Base-by-base conservation (phyloP, 2,888 invertebrate genomes). In the Drosophila barbarae region DNA sequence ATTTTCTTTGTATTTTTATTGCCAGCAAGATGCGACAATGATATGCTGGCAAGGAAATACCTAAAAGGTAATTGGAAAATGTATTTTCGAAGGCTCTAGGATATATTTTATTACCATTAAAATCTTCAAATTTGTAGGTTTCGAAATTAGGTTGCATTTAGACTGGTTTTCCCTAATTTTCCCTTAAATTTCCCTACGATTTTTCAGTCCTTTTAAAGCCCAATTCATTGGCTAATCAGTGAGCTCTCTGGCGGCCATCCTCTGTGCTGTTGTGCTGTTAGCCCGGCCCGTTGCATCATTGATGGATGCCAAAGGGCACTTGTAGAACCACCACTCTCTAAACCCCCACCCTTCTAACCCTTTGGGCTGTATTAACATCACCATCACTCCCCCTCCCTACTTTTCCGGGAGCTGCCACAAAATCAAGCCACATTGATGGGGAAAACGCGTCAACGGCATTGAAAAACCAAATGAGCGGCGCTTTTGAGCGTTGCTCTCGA, bases 401-500 rank as follows among this genome's bases (percentile, higher is more conserved):
- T n/a, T 28, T 47, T 51, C 28, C 21, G 55, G 47, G 13, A 34
- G 42, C 35, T 54, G 66, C 65, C 65, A 55, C 67, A 67, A 67
- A 66, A 66, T 66, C 66, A 66, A 66, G 67, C 56, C 55, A 47
- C 67, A 66, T 66, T 66, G 65, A 66, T 56, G 66, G 50, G 47
- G 38, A 46, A 41, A 60, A 39, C 39, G 63, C 63, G 63, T 63
- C 63, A 63, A 39, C 50, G 54, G 70, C 56, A 46, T 58, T 60
- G 52, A 46, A 69, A 68, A 71, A 69, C 71, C 76, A 76, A 82
- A 82, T 76, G 82, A 73, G 79, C 63, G 67, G 51, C 69, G 79
- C 77, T 77, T 77, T 76, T 76, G 59, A 71, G 74, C 74, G 65
- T 42, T 66, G 63, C 74, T 58, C 76, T 82, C 76, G 79, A 77